Evolutionary conservation across 1,140 invertebrate species (phyloP), one percentile per base, ranked within the genome.

Genomic region (Dolichoris vasculosae): DNA sequence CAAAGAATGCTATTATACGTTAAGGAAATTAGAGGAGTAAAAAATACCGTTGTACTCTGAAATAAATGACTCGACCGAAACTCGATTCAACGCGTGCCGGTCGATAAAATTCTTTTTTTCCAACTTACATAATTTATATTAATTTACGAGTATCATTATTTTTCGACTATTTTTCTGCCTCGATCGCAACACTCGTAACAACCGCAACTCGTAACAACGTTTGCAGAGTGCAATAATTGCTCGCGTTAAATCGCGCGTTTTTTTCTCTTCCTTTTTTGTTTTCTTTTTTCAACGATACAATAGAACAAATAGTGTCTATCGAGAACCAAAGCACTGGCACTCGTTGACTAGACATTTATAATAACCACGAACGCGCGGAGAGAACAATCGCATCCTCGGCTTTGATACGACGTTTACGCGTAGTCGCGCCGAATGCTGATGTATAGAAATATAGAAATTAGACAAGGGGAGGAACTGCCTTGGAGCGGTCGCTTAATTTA

Each of bases 401-500:
- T 69, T 75, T 69, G 64, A 85, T 63, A 85, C 75, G 83, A 85
- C 83, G 64, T 75, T 85, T 80, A 63, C 30, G 64, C 35, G 55
- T 26, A 38, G 26, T 51, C 40, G 83, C 30, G 75, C 15, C 11
- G 2, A 30, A n/a, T 71, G 17, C 64, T 6, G 71, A 26, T 79
- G 55, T 48, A 48, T 79, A 43, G 81, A 59, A 32, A 77, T 48
- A 48, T 79, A 43, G 81, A 59, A 32, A 77, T 75, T 75, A 76
- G 55, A 43, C 35, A 35, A 13, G 26, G 32, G 32, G 64, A 38
- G 64, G 26, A 11, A 38, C n/a, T 71, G 63, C 35, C 79, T 20
- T 59, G 7, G 76, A 59, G 40, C 76, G 48, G 15, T 8, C 51
- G 71, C 75, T 71, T 79, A 84, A 84, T 84, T 84, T 79, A 84